These are phyloP conservation scores for Callocephalon fimbriatum DNA, from an alignment of 2,113 vertebrate species.

Conservation along the genomic window DNA sequence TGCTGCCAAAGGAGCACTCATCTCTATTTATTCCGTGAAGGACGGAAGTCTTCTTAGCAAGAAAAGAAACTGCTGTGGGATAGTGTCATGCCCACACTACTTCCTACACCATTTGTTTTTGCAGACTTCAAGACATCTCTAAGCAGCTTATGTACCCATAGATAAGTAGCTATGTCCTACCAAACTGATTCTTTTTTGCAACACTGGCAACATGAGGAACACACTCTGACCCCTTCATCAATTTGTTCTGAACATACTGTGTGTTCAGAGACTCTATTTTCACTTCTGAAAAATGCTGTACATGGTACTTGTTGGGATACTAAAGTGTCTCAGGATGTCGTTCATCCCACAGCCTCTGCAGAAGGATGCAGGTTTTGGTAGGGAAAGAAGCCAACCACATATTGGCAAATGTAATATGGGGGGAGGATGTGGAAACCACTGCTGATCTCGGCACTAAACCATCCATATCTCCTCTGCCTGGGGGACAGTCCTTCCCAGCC, in stretches of 20 bases:
- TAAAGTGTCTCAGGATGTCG: background rate
- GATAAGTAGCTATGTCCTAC: background rate
- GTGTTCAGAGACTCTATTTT: background rate
- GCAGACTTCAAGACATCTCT: background rate
- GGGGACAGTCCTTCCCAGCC: slow-evolving; percentile 3
- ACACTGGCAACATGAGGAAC: background rate
- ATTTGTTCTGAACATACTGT: background rate
- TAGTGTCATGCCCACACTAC: slow-evolving; percentile 32
- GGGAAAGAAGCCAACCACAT: background rate
- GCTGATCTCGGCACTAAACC: slow-evolving; percentile 50
- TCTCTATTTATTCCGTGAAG: slow-evolving; percentile 56
- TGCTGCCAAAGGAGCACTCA: slow-evolving; percentile 63
- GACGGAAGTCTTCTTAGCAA: slow-evolving; percentile 55
- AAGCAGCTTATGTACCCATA: background rate
- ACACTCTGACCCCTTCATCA: background rate
- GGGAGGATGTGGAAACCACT: background rate
- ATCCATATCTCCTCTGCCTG: background rate
- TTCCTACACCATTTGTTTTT: background rate
- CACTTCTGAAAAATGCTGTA: background rate
- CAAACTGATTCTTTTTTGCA: background rate
- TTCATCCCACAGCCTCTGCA: background rate
- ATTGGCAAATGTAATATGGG: background rate
- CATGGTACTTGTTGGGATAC: background rate
- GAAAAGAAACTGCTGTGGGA: slow-evolving; percentile 52
- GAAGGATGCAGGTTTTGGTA: background rate